These are phyloP conservation scores for Pelochelys cantorii DNA, from an alignment of 2,797 vertebrate genomes.

Conservation along the genomic window DNA sequence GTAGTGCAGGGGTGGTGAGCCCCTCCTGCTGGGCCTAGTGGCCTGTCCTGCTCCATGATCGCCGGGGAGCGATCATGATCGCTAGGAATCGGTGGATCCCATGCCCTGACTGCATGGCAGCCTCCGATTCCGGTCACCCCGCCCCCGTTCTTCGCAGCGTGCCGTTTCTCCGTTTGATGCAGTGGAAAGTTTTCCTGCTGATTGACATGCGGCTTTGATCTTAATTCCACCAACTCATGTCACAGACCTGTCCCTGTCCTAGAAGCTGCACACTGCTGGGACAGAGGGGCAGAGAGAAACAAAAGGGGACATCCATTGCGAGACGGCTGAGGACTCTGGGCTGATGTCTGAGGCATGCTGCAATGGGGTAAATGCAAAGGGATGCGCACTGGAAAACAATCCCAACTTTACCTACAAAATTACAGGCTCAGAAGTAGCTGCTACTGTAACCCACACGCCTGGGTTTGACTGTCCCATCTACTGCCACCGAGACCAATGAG, in stretches of 20 bases:
- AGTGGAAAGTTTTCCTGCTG: accelerated
- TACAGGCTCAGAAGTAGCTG: not conserved
- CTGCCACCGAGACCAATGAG: too few species aligned
- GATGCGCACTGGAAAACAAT: not conserved
- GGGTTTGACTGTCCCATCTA: too few species aligned
- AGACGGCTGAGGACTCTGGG: not conserved
- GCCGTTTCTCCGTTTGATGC: not conserved
- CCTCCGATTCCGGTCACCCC: not conserved
- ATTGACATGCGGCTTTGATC: not conserved
- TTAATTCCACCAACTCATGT: not conserved
- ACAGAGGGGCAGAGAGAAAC: not conserved
- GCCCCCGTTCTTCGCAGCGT: not conserved
- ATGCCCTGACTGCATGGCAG: not conserved
- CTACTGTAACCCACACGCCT: too few species aligned
- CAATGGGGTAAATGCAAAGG: not conserved
- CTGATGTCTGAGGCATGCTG: not conserved
- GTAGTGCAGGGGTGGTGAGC: not conserved
- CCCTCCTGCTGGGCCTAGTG: not conserved
- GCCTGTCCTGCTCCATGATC: not conserved
- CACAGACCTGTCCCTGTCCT: not conserved
- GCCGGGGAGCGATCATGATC: not conserved
- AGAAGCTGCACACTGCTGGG: not conserved
- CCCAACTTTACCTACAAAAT: not conserved
- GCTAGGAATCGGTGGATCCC: not conserved
- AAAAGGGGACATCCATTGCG: not conserved